A percentile compares a stretch with the other conserved stretches of the same genome.
phyloP scores from a whole-genome alignment of 2,797 vertebrate species.

The Bovichtus diacanthus region DNA sequence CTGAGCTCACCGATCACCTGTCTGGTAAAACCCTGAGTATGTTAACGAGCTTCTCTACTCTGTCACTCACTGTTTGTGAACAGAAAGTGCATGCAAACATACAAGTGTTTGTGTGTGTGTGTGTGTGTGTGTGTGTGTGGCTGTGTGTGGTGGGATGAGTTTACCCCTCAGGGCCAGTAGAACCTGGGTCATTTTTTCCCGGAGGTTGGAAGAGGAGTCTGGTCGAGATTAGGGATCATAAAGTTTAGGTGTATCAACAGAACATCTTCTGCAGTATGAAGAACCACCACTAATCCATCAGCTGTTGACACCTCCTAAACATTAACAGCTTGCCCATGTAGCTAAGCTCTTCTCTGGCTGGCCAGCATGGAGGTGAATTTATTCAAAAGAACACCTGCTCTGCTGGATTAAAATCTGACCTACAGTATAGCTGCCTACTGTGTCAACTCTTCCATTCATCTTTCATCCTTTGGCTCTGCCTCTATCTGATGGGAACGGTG shows the following conservation, averaged over 20 bases:
- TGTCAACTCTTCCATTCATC: constrained; percentile 55
- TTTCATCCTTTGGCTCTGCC: constrained; percentile 26
- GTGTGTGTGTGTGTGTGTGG: constrained; percentile 36
- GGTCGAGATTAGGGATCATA: constrained; percentile 62
- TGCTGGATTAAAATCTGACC: constrained; percentile 56
- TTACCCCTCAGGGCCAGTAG: constrained; percentile 53
- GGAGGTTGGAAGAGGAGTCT: constrained; percentile 14
- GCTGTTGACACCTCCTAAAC: constrained; percentile 66
- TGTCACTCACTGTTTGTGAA: constrained; percentile 65
- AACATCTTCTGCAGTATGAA: constrained; percentile 51
- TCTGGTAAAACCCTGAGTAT: constrained; percentile 60
- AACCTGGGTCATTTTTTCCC: constrained; percentile 26
- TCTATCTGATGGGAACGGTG: constrained; percentile 25
- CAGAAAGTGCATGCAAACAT: constrained; percentile 54
- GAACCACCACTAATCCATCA: constrained; percentile 39
- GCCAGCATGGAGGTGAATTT: constrained; percentile 29
- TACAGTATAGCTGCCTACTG: constrained; percentile 23
- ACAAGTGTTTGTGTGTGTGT: constrained; percentile 33
- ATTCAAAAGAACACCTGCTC: constrained; percentile 67
- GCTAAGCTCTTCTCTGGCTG: constrained; percentile 42
- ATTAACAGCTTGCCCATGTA: constrained; percentile 44
- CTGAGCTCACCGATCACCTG: constrained; percentile 65
- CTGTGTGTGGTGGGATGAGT: constrained; percentile 34
- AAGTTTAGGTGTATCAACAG: constrained; percentile 63
- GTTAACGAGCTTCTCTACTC: constrained; percentile 57